phyloP scores from a whole-genome alignment of 2,113 vertebrate species.

The Lampris incognitus region DNA sequence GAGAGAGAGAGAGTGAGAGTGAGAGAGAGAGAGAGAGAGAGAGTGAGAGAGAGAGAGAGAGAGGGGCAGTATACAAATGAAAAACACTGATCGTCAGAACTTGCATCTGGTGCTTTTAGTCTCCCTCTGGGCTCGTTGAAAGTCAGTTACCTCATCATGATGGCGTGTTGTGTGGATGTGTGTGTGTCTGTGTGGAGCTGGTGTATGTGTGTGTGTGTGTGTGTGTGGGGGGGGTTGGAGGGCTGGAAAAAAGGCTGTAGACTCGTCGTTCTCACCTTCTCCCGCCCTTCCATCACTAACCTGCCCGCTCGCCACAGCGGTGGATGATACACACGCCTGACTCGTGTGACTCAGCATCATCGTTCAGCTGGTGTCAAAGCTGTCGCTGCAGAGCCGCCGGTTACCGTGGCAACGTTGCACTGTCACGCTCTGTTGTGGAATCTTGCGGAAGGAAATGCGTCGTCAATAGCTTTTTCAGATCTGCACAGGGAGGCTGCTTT shows the following conservation, averaged over 20 bases:
- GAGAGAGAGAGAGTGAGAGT: not conserved
- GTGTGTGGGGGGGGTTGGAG: too few relatives aligned
- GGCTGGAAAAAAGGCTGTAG: too few relatives aligned
- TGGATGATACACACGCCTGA: not conserved
- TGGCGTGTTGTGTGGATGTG: conserved; percentile 17
- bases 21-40: too few relatives aligned
- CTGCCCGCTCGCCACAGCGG: too few relatives aligned
- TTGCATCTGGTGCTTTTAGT: not conserved
- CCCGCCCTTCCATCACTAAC: too few relatives aligned
- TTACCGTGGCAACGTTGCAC: conserved; percentile 59
- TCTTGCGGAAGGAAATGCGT: conserved; percentile 57
- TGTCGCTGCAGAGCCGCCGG: conserved; percentile 46
- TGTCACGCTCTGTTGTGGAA: conserved; percentile 73
- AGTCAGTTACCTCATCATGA: conserved; percentile 29
- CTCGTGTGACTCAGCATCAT: conserved; percentile 47
- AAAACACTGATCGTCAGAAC: not conserved
- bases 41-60: too few relatives aligned
- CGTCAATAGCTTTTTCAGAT: conserved; percentile 31
- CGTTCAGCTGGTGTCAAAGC: conserved; percentile 27
- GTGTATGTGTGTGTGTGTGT: too few relatives aligned
- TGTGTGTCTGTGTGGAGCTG: not conserved
- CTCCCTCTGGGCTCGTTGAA: not conserved
- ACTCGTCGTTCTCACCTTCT: too few relatives aligned
- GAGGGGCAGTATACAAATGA: not conserved
- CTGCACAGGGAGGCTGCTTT: conserved; percentile 1